Evolutionary conservation across 2,113 vertebrate species (phyloP), one percentile per base, ranked within the genome.

Genomic region (Orthonyx spaldingii): DNA sequence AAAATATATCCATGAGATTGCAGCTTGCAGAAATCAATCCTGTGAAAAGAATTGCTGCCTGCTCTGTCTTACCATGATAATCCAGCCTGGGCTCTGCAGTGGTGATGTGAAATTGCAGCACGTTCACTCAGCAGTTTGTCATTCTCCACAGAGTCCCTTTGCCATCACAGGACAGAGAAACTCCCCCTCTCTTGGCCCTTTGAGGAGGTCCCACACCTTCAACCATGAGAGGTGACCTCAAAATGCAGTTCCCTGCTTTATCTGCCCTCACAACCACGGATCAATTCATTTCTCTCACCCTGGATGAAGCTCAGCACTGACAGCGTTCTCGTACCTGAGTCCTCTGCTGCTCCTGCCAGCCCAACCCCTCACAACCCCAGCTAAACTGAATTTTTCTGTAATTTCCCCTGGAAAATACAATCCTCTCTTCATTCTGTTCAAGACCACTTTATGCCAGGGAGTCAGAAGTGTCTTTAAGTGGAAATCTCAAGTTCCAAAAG

Each of bases 121-220:
- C 1, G 1, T 71, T 76, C 71, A 14, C 61, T 72, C 69, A n/a
- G 55, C 49, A 76, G 56, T 27, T 60, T 44, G 39, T 52, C 42
- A 11, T 52, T 80, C 75, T 85, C 77, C 3, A 1, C 47, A 70
- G 44, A 17, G 30, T 90, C 57, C 26, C 30, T 65, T 72, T 8
- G 4, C 56, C 69, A 44, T 22, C 65, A 14, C 23, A n/a, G 72
- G 87, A 64, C 21, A 30, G 70, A 39, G 66, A 28, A 79, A 39
- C 18, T 60, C 1, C 0, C 8, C 16, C n/a, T 66, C 22, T 17
- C 37, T 37, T 0, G 0, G 42, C 44, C 65, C 26, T 2, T 0
- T 3, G 5, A 39, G 16, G 42, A 57, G 20, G 9, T 11, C 13
- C 21, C 42, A 50, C 81, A 66, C 10, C 26, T 78, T 50, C n/a